Evolutionary conservation across 2,888 invertebrate species (phyloP), one percentile per base, ranked within the genome.

Genomic region (Anoplius nigerrimus): DNA sequence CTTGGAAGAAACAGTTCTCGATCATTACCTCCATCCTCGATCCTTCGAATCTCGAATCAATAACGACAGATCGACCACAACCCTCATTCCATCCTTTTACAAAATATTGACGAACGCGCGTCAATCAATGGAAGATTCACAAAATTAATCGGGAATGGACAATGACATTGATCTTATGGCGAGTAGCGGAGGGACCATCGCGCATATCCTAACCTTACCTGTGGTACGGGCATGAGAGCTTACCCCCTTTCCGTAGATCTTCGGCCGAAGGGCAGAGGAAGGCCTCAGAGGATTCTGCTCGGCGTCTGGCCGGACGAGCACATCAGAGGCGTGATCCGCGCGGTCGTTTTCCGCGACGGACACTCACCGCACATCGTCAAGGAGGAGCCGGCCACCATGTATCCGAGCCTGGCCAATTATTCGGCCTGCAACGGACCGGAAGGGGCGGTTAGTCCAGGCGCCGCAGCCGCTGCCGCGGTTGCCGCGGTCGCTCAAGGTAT

Each of bases 251-350:
- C 64, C 53, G 48, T 67, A 93, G 95, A 97, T 91, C 91, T 97
- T 88, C 92, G 97, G 84, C 97, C 97, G 51, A 97, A 97, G 90
- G 97, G 97, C 58, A 92, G 97, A 84, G 97, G 97, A 42, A 91
- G 97, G 78, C 97, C 97, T 22, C 97, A 97, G 88, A 92, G 97
- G 87, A 97, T 97, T 88, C 91, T 97, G 79, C 90, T 97, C 78
- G 97, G 97, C 72, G 95, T 96, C 71, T 97, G 97, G 97, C 97
- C 97, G 11, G 97, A 97, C 89, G 97, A 97, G 88, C 97, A 97
- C 90, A 97, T 97, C 89, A 94, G 96, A 86, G 96, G 96, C 73
- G 97, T 97, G 63, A 97, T 97, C 85, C 93, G 97, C 84, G 95
- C 97, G 67, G 97, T 97, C 62, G 97, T 97, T 69, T 97, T 97